Percentiles rank a stretch among this genome's conserved stretches.
Conservation (phyloP, 2,888 invertebrate genomes). For the Aquatica leii region DNA sequence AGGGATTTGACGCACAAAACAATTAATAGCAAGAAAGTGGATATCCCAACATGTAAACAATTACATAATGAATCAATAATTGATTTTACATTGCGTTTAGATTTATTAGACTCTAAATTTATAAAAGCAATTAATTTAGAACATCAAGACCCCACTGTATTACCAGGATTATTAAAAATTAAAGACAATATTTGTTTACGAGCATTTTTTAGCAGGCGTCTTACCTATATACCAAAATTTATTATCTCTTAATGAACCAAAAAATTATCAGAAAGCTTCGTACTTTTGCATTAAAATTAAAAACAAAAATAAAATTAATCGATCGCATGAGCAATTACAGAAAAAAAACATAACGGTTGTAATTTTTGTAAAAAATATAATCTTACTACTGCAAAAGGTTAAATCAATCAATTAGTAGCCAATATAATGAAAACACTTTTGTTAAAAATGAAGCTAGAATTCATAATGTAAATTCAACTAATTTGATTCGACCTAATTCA, state of each 20-base stretch:
- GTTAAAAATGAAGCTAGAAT: slow-evolving; percentile 8
- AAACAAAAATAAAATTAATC: slow-evolving; percentile 15
- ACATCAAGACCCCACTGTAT: neutral
- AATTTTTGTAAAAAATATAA: neutral
- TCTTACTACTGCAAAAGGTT: neutral
- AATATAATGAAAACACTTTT: neutral
- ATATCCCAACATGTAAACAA: slow-evolving; percentile 4
- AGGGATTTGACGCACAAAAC: no score
- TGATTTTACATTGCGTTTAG: slow-evolving; percentile 12
- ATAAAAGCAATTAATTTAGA: slow-evolving; percentile 11
- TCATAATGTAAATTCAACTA: neutral
- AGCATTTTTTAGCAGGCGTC: neutral
- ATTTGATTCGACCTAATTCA: neutral
- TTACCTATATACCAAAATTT: neutral
- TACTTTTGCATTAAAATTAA: neutral
- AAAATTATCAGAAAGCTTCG: neutral
- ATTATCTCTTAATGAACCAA: neutral
- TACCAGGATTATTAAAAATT: slow-evolving; percentile 8
- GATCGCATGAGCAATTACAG: neutral
- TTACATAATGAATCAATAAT: slow-evolving; percentile 5
- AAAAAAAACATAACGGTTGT: neutral
- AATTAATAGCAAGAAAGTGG: no score
- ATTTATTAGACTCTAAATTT: slow-evolving; percentile 1
- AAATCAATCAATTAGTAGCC: neutral
- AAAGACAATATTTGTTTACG: slow-evolving; percentile 10